These are phyloP conservation scores for Ennomos fuscantarius DNA, from an alignment of 2,888 invertebrate genomes.

Conservation along the genomic window DNA sequence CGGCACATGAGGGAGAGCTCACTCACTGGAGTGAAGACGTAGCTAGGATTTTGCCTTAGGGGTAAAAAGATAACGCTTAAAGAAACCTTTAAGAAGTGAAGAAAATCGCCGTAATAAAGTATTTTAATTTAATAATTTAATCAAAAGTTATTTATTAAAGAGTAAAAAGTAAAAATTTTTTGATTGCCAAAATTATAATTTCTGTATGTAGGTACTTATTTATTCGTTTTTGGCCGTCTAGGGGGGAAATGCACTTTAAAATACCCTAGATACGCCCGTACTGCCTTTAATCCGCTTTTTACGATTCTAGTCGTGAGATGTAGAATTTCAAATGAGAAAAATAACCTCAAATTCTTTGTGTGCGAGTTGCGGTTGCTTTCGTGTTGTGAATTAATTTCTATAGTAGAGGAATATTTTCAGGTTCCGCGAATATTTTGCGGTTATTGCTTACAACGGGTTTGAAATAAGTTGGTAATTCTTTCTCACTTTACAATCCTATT, in stretches of 20 bases:
- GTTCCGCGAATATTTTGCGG: slow-evolving; percentile 15
- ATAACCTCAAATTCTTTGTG: slow-evolving; percentile 77
- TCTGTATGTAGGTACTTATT: neutral
- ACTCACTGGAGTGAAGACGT: slow-evolving; percentile 33
- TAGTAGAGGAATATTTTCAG: slow-evolving; percentile 33
- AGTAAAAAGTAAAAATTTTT: too few relatives aligned
- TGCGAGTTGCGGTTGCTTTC: slow-evolving; percentile 61
- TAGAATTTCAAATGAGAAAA: slow-evolving; percentile 82
- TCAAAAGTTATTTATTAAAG: too few relatives aligned
- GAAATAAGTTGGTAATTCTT: slow-evolving; percentile 18
- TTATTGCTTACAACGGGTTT: slow-evolving; percentile 8
- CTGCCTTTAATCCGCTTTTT: slow-evolving; percentile 82
- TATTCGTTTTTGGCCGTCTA: neutral
- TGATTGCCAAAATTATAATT: too few relatives aligned
- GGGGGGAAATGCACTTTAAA: neutral
- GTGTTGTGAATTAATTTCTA: slow-evolving; percentile 67
- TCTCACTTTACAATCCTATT: too few relatives aligned
- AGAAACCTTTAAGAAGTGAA: too few relatives aligned
- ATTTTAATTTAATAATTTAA: too few relatives aligned
- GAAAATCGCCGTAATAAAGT: too few relatives aligned
- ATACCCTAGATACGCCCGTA: slow-evolving; percentile 10
- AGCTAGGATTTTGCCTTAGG: slow-evolving; percentile 13
- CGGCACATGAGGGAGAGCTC: slow-evolving; percentile 67
- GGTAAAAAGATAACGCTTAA: neutral
- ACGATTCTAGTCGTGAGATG: slow-evolving; percentile 79